Base-by-base conservation (phyloP, 2,797 vertebrate species). In the Epinephelus malabaricus region DNA sequence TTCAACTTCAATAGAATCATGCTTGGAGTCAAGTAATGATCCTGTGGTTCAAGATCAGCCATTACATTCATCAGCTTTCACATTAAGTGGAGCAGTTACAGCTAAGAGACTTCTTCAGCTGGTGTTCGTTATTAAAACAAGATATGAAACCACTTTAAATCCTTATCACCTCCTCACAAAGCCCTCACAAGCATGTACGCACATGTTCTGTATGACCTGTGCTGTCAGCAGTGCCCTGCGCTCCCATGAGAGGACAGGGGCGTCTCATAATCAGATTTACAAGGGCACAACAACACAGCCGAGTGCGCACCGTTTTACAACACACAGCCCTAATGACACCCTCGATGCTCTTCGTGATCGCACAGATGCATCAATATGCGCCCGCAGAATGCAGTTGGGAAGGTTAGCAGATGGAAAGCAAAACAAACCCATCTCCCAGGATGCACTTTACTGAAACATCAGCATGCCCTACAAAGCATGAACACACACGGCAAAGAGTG, bases 181-280 rank as follows among this genome's bases (percentile, higher is more conserved):
- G 23, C 47, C 15, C 30, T 61, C 43, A 56, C n/a, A 53, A 45
- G 60, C 76, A 71, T 3, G 10, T 18, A 5, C 7, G 1, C 53
- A 45, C 59, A 56, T 79, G 74, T 69, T 69, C 15, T 54, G 47
- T 80, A 0, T 81, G 83, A 83, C 83, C 86, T 76, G 78, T 73
- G 78, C 54, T 87, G 88, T 84, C 89, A 85, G 82, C 89, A 76
- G 58, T 5, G 83, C 72, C 56, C 62, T 54, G 43, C n/a, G 23
- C 38, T 71, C 84, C 73, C 78, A 13, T 1, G 73, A 59, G 83
- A 76, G 46, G 55, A 59, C 18, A 25, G 17, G 43, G 64, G 47
- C 54, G 38, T 76, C 74, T 74, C 68, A 85, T 88, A 77, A 89
- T 90, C 75, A 77, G 51, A 79, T 88, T 88, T 81, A 80, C 89